phyloP scores from a whole-genome alignment of 2,113 vertebrate species.

The Macquaria ambigua region DNA sequence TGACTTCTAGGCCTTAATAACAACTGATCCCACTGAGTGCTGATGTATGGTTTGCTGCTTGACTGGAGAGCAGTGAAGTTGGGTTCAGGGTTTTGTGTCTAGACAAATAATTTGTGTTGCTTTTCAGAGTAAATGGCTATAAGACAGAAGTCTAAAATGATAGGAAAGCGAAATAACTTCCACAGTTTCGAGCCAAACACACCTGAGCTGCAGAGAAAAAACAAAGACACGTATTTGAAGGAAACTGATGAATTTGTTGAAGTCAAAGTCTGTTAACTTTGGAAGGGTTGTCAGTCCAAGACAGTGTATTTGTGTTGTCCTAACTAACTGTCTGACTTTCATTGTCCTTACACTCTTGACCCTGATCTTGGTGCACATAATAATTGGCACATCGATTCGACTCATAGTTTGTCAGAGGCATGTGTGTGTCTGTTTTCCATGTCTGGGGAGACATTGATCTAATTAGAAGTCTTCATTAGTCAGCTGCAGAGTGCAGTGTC shows the following conservation, averaged over 20 bases:
- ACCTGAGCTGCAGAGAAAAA: not conserved
- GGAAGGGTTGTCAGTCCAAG: not conserved
- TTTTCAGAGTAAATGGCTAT: not conserved
- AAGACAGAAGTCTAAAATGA: not conserved
- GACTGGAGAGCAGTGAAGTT: conserved; percentile 24
- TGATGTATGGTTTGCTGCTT: conserved; percentile 33
- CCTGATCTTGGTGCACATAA: conserved; percentile 52
- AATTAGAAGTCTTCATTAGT: conserved; percentile 82
- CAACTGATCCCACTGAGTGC: conserved; percentile 32
- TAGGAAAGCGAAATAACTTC: not conserved
- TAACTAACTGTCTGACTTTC: conserved; percentile 67
- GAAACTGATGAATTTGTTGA: not conserved
- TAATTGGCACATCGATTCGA: conserved; percentile 76
- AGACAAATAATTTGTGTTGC: conserved; percentile 20
- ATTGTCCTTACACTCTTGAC: conserved; percentile 70
- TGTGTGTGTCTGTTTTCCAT: conserved; percentile 69
- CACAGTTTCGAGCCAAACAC: not conserved
- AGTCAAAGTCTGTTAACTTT: not conserved
- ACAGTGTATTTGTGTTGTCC: conserved; percentile 38
- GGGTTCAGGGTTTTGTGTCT: conserved; percentile 1
- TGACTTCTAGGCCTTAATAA: conserved; percentile 40
- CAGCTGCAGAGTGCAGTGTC: conserved; percentile 76
- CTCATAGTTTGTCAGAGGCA: conserved; percentile 65
- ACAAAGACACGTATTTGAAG: not conserved
- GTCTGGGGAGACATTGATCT: conserved; percentile 77